These are phyloP conservation scores for Piaya cayana DNA, from an alignment of 2,113 vertebrate species.

Conservation along the genomic window DNA sequence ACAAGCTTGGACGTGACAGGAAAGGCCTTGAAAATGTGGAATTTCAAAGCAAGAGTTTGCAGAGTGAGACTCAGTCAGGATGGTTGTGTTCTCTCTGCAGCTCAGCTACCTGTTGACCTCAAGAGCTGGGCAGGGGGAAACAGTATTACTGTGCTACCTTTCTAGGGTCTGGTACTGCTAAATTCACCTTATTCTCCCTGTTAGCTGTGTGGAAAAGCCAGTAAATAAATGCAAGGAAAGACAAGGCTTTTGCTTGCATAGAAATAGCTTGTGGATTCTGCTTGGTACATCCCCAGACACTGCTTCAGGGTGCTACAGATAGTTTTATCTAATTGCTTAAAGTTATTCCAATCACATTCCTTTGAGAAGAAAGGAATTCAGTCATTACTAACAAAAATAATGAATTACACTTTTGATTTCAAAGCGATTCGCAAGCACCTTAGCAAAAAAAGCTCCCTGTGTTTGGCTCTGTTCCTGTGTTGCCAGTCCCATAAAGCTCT, in stretches of 20 bases:
- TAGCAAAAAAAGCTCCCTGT: too few species aligned
- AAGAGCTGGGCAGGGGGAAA: neutral
- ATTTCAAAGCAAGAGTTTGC: neutral
- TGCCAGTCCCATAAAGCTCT: neutral
- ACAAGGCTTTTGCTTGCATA: neutral
- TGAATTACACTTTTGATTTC: neutral
- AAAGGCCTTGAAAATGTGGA: neutral
- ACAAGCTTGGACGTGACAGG: rapidly evolving
- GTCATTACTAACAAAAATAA: neutral
- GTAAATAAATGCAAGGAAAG: neutral
- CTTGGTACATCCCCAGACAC: neutral
- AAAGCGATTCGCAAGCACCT: too few species aligned
- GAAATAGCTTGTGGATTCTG: neutral
- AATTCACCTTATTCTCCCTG: neutral
- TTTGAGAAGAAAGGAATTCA: neutral
- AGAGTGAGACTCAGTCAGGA: neutral
- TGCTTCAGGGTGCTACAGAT: neutral
- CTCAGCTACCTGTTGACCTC: neutral
- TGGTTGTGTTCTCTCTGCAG: neutral
- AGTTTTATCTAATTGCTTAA: too few species aligned
- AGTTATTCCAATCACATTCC: too few species aligned
- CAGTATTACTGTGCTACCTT: neutral
- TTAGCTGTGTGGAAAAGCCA: neutral
- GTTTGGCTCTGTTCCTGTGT: too few species aligned
- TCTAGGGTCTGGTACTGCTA: neutral